Percentiles rank a stretch among this genome's conserved stretches.
Evolutionary conservation across 2,113 vertebrate species (phyloP).

Genomic region (Alectura lathami): DNA sequence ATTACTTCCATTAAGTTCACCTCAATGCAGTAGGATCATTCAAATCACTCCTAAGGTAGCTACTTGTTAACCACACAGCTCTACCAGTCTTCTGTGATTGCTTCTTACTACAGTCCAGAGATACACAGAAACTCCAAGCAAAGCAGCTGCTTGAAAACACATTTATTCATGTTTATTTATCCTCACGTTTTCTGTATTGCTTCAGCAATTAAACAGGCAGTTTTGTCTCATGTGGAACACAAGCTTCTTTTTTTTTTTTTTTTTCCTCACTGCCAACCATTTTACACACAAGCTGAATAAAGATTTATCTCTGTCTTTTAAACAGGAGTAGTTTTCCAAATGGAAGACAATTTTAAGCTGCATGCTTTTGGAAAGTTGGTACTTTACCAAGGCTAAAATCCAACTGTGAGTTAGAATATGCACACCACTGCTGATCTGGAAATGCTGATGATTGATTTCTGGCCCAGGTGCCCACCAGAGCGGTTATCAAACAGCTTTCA

Average conservation of each 20-base stretch:
- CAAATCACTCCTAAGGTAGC: background rate
- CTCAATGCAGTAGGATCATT: background rate
- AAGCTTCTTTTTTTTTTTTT: background rate
- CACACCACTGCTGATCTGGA: background rate
- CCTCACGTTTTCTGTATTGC: background rate
- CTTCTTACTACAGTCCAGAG: background rate
- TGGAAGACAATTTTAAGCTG: background rate
- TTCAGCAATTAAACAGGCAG: background rate
- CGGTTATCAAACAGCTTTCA: background rate
- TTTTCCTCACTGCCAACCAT: background rate
- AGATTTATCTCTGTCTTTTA: background rate
- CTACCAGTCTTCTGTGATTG: background rate
- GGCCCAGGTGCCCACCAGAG: background rate
- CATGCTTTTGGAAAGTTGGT: background rate
- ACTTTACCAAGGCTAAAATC: background rate
- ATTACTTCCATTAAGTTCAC: background rate
- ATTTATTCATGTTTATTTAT: background rate
- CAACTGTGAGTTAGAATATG: background rate
- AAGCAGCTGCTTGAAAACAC: background rate
- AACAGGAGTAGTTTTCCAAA: background rate
- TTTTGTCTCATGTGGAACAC: background rate
- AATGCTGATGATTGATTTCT: constrained; percentile 33
- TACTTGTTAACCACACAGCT: background rate
- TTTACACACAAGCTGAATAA: background rate
- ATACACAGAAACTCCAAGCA: background rate